Evolutionary conservation across 2,888 invertebrate species (phyloP), one percentile per base, ranked within the genome.

Genomic region (Cryptosula pallasiana): DNA sequence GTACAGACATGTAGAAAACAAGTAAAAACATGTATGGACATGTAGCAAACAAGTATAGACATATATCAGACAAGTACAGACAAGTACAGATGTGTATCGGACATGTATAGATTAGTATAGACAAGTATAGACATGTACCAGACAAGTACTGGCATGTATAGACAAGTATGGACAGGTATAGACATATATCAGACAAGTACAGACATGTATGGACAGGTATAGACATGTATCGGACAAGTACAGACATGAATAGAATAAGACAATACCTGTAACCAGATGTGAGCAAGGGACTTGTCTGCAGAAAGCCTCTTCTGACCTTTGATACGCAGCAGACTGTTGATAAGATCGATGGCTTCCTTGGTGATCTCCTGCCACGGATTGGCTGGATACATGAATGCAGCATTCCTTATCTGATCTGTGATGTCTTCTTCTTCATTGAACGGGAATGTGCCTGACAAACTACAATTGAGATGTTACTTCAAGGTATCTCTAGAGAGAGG

Each of bases 371-470:
- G 91, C 97, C 97, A 97, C 0, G 96, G 95, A 85, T 91, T 91
- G 29, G 95, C 93, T 57, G 99, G 99, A 88, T 98, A 99, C 99
- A 99, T 99, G 86, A 99, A 99, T 72, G 96, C 96, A 36, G 98
- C 98, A 88, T 99, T 99, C 87, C 98, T 96, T 77, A 99, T 99
- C 87, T 99, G 99, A 86, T 98, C 98, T 86, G 95, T 93, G 81
- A 99, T 99, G 85, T 99, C 99, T 87, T 99, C 98, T 86, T 99
- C 98, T 87, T 99, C 99, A 86, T 99, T 99, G 87, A 99, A 99
- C 36, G 98, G 98, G 87, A 99, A 99, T 0, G 98, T 99, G 75
- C 98, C 99, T 79, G 96, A 96, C 69, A 99, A 88, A 75, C 96
- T n/a, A n/a, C n/a, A n/a, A n/a, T n/a, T n/a, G n/a, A n/a, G n/a